Evolutionary conservation across 2,113 vertebrate species (phyloP).

Genomic region (Pseudolaguvia tuberculata): DNA sequence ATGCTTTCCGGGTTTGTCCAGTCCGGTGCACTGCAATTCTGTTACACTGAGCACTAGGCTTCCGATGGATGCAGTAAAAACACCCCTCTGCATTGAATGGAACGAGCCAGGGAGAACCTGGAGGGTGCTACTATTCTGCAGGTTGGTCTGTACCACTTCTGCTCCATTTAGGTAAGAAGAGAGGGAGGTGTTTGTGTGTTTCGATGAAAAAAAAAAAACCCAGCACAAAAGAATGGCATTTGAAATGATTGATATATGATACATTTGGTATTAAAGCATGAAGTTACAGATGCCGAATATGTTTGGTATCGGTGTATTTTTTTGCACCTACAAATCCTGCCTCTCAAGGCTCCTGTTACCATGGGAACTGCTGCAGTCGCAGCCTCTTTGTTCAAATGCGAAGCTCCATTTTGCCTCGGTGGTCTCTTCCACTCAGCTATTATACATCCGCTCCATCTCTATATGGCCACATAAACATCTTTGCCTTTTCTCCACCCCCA

Average conservation of each 20-base stretch:
- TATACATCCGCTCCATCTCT: conserved; percentile 24
- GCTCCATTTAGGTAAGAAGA: conserved; percentile 30
- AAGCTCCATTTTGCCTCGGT: conserved; percentile 49
- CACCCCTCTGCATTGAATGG: conserved; percentile 62
- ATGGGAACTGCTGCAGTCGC: conserved; percentile 74
- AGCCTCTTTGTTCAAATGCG: conserved; percentile 44
- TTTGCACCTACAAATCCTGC: conserved; percentile 44
- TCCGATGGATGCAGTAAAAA: conserved; percentile 56
- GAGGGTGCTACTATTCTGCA: conserved; percentile 44
- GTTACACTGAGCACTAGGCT: conserved; percentile 63
- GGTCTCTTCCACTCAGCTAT: conserved; percentile 51
- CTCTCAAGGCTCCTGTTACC: conserved; percentile 65
- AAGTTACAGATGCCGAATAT: neutral
- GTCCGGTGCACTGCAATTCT: conserved; percentile 69
- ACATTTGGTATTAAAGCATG: neutral
- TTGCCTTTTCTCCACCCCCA: conserved; percentile 6
- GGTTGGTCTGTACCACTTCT: conserved; percentile 62
- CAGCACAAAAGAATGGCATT: neutral
- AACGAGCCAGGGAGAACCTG: conserved; percentile 61
- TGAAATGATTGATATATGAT: conserved; percentile 1
- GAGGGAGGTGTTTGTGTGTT: conserved; percentile 24
- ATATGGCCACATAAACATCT: conserved; percentile 25
- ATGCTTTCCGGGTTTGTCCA: conserved; percentile 66
- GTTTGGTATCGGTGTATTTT: neutral
- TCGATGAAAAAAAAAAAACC: neutral